A percentile compares a stretch with the other conserved stretches of the same genome.
phyloP scores from a whole-genome alignment of 2,888 invertebrate species.

The Lingula anatina region DNA sequence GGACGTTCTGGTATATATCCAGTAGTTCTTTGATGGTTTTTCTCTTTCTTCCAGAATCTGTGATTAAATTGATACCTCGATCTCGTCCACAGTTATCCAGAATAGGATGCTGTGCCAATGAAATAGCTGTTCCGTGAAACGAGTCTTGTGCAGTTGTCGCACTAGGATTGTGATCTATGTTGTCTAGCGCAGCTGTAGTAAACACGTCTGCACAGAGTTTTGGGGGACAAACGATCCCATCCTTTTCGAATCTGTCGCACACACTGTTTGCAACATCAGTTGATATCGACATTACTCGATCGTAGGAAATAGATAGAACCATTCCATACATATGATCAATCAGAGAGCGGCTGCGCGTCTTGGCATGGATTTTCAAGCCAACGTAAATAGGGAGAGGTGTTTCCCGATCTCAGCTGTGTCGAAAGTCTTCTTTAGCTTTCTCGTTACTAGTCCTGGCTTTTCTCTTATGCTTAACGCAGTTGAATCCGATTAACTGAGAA shows the following conservation, averaged over 20 bases:
- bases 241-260: constrained; percentile 4
- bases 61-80: no score
- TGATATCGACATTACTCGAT: constrained; percentile 14
- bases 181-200: constrained; percentile 14
- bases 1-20: background rate
- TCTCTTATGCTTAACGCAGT: background rate
- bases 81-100: background rate
- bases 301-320: constrained; percentile 15
- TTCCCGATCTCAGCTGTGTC: background rate
- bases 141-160: constrained; percentile 7
- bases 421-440: no score
- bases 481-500: background rate
- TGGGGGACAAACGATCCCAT: constrained; percentile 8
- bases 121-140: constrained; percentile 12
- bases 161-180: constrained; percentile 15
- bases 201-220: constrained; percentile 9
- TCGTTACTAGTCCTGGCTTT: no score
- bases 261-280: constrained; percentile 6
- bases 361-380: constrained; percentile 12
- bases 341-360: constrained; percentile 12
- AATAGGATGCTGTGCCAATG: constrained; percentile 11
- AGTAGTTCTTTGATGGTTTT: background rate
- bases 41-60: no score
- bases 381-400: constrained; percentile 4
- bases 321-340: constrained; percentile 3